A percentile compares a stretch with the other conserved stretches of the same genome.
These are phyloP conservation scores for Thereuonema tuberculata DNA, from an alignment of 1,140 invertebrate genomes.

Conservation along the genomic window DNA sequence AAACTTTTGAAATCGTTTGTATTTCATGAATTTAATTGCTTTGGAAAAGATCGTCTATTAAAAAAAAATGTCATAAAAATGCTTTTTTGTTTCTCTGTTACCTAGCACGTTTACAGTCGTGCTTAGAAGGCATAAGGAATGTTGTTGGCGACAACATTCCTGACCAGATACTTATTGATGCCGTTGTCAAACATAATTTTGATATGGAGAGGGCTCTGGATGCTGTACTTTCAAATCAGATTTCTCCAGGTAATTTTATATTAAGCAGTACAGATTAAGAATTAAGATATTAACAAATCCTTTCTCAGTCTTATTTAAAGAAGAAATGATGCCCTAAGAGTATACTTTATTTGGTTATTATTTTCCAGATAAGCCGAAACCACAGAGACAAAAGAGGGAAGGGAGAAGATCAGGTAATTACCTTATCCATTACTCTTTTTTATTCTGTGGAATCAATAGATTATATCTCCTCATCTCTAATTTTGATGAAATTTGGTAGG, in stretches of 20 bases:
- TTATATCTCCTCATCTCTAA: no score
- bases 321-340: no score
- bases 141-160: conserved; percentile 61
- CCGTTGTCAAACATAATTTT: conserved; percentile 50
- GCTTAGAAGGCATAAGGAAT: conserved; percentile 64
- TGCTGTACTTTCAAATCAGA: conserved; percentile 42
- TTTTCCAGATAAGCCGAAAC: no score
- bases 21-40: background rate
- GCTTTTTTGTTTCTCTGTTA: conserved; percentile 13
- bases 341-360: no score
- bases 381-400: no score
- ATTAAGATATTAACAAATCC: no score
- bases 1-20: background rate
- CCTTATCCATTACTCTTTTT: no score
- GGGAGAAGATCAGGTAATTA: no score
- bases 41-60: background rate
- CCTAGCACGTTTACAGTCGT: conserved; percentile 55
- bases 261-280: no score
- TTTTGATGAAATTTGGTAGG: no score
- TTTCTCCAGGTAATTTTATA: conserved; percentile 18
- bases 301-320: no score
- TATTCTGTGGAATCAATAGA: no score
- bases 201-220: conserved; percentile 55
- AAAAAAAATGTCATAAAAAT: conserved; percentile 1
- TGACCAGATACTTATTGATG: conserved; percentile 49